Conservation (phyloP, 2,797 vertebrate species). For the Pelodytes ibericus region DNA sequence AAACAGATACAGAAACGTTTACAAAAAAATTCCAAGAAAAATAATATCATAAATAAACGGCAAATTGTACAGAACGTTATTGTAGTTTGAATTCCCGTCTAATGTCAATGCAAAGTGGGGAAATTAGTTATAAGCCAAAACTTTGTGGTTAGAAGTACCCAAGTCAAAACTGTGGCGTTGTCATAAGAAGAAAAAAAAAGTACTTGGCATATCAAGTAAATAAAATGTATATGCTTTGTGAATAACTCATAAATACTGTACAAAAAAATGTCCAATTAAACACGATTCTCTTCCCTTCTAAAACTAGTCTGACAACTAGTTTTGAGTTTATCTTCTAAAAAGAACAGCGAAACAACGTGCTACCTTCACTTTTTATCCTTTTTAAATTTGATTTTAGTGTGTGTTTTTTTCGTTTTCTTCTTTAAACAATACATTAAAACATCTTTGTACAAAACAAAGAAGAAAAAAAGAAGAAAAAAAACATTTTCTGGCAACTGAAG, state of each 20-base stretch:
- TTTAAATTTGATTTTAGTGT: slow-evolving; percentile 24
- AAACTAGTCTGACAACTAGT: slow-evolving; percentile 69
- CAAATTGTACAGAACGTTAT: slow-evolving; percentile 38
- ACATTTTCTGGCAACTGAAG: slow-evolving; percentile 70
- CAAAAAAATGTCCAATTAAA: slow-evolving; percentile 76
- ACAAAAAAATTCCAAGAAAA: slow-evolving; percentile 82
- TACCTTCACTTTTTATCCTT: slow-evolving; percentile 71
- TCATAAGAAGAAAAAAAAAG: slow-evolving; percentile 66
- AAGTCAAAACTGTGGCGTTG: neutral
- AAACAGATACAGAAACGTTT: slow-evolving; percentile 78
- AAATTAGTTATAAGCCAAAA: slow-evolving; percentile 58
- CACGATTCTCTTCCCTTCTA: slow-evolving; percentile 67
- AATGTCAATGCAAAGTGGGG: slow-evolving; percentile 60
- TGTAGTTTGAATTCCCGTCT: slow-evolving; percentile 60
- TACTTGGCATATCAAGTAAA: slow-evolving; percentile 67
- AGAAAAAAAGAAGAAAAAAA: slow-evolving; percentile 56
- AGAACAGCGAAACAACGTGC: slow-evolving; percentile 71
- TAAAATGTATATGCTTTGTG: slow-evolving; percentile 65
- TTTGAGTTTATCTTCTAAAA: slow-evolving; percentile 66
- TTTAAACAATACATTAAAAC: slow-evolving; percentile 84
- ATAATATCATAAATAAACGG: slow-evolving; percentile 67
- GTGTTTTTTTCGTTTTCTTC: slow-evolving; percentile 66
- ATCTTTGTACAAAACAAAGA: slow-evolving; percentile 87
- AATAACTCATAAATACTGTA: slow-evolving; percentile 79
- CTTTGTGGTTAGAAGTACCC: slow-evolving; percentile 3